A percentile compares a stretch with the other conserved stretches of the same genome.
Conservation (phyloP, 2,888 invertebrate species). For the Pachliopta kotzebuea region DNA sequence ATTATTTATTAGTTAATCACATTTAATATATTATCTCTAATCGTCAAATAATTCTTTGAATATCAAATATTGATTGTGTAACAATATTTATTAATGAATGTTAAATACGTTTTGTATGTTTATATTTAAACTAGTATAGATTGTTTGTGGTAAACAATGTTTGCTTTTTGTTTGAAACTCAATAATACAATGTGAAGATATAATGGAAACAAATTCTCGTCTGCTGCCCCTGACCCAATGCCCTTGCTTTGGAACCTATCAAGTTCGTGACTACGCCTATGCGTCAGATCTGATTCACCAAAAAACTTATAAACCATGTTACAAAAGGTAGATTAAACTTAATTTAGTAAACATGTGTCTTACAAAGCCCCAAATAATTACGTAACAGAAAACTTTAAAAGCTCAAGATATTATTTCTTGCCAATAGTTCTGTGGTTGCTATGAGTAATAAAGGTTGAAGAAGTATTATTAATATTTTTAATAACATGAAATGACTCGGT, state of each 20-base stretch:
- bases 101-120: no score
- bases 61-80: background rate
- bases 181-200: background rate
- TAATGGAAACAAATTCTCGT: slow-evolving; percentile 21
- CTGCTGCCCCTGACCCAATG: slow-evolving; percentile 24
- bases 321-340: background rate
- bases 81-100: background rate
- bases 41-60: background rate
- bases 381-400: no score
- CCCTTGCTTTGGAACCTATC: slow-evolving; percentile 28
- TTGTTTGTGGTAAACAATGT: background rate
- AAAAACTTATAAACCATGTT: slow-evolving; percentile 4
- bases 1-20: slow-evolving; percentile 5
- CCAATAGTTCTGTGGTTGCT: no score
- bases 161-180: background rate
- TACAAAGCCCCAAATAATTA: background rate
- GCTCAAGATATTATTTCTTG: no score
- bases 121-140: no score
- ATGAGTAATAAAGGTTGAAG: no score
- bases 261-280: slow-evolving; percentile 25
- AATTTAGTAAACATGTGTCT: background rate
- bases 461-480: no score
- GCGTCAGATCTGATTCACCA: slow-evolving; percentile 27
- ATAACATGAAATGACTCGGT: no score
- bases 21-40: background rate